Evolutionary conservation across 2,888 invertebrate species (phyloP).

Genomic region (Conus canariensis): DNA sequence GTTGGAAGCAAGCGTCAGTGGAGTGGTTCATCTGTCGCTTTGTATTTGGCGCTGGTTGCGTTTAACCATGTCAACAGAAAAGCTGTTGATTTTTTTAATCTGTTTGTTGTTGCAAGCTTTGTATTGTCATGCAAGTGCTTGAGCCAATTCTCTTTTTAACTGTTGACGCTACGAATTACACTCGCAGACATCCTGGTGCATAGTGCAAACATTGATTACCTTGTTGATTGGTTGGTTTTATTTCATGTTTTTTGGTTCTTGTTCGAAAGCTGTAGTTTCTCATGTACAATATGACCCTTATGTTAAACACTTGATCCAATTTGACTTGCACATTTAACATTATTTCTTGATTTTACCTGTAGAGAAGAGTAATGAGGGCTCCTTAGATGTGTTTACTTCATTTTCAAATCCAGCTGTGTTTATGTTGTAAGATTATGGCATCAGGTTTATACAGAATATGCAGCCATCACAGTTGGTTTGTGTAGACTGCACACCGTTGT

Average conservation of each 20-base stretch:
- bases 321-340: background rate
- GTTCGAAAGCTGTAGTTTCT: background rate
- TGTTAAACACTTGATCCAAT: background rate
- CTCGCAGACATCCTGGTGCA: conserved; percentile 8
- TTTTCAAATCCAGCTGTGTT: background rate
- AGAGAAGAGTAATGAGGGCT: no score
- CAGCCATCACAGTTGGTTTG: background rate
- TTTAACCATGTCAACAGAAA: background rate
- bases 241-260: background rate
- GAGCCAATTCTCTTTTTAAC: background rate
- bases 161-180: background rate
- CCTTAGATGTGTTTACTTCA: no score
- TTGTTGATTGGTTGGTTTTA: background rate
- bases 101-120: background rate
- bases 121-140: background rate
- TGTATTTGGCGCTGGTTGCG: background rate
- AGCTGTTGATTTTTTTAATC: background rate
- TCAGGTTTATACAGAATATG: background rate
- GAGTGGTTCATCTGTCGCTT: background rate
- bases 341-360: no score
- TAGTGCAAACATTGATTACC: conserved; percentile 2
- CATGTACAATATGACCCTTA: background rate
- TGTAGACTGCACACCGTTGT: background rate
- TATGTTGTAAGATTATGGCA: background rate
- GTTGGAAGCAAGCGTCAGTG: background rate